Evolutionary conservation across 2,113 vertebrate genomes (phyloP).

Genomic region (Corythaixoides concolor): DNA sequence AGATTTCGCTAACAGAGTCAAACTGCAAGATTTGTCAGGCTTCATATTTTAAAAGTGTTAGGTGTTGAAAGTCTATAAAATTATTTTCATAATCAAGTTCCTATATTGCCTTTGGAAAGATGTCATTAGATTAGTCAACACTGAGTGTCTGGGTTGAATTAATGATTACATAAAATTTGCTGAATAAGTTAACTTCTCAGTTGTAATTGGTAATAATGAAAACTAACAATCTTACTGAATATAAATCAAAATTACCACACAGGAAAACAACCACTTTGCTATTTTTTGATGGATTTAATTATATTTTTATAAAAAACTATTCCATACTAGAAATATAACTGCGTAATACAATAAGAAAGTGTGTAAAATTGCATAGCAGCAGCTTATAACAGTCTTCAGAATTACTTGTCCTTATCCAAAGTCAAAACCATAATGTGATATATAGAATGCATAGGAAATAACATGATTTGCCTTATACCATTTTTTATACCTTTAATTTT

Average conservation of each 20-base stretch:
- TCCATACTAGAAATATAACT: not conserved
- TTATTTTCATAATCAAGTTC: not conserved
- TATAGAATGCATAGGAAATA: not conserved
- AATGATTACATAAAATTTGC: not conserved
- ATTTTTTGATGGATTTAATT: not conserved
- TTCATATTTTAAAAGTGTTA: not conserved
- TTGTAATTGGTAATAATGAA: not conserved
- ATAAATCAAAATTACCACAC: not conserved
- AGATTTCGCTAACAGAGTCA: not conserved
- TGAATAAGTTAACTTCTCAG: not conserved
- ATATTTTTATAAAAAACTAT: not conserved
- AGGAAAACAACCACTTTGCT: not conserved
- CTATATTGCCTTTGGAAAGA: not conserved
- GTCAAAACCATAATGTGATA: not conserved
- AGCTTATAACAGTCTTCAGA: not conserved
- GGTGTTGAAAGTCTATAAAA: not conserved
- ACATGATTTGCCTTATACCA: not conserved
- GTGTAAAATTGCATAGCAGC: not conserved
- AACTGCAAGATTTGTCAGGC: not conserved
- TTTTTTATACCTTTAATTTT: not conserved
- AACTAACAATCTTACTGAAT: not conserved
- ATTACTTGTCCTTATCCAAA: not conserved
- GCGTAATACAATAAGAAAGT: not conserved
- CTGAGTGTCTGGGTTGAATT: not conserved
- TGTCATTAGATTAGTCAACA: not conserved